A percentile compares a stretch with the other conserved stretches of the same genome.
Evolutionary conservation across 2,888 invertebrate species (phyloP).

Genomic region (Thyatira batis): DNA sequence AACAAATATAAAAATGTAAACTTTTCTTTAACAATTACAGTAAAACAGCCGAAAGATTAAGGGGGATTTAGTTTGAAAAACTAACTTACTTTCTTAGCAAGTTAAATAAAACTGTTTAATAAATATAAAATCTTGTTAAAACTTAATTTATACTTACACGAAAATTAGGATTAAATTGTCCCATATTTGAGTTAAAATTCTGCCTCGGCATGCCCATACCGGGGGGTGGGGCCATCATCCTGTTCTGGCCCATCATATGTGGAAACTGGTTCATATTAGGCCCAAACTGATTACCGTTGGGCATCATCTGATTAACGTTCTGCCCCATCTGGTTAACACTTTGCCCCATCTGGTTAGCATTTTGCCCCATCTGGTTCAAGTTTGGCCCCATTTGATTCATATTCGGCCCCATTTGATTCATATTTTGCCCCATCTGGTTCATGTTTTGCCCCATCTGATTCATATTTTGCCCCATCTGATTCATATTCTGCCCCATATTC

Average conservation of each 20-base stretch:
- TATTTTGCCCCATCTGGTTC: constrained; percentile 41
- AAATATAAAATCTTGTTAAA: background rate
- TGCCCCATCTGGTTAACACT: constrained; percentile 51
- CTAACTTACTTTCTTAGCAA: too few species aligned
- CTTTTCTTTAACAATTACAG: too few species aligned
- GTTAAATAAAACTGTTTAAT: too few species aligned
- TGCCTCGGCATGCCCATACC: constrained; percentile 68
- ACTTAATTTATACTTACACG: constrained; percentile 73
- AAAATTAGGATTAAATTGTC: constrained; percentile 68
- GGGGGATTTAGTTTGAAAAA: too few species aligned
- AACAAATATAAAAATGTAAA: too few species aligned
- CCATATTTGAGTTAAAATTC: constrained; percentile 64
- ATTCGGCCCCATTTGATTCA: constrained; percentile 43
- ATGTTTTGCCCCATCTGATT: constrained; percentile 41
- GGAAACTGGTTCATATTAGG: constrained; percentile 59
- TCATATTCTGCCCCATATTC: constrained; percentile 38
- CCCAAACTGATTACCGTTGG: constrained; percentile 65
- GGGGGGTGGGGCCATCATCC: constrained; percentile 70
- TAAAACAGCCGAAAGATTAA: too few species aligned
- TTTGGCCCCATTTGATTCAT: too few species aligned
- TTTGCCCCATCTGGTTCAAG: constrained; percentile 5
- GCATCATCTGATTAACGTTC: constrained; percentile 41
- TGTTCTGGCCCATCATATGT: constrained; percentile 64
- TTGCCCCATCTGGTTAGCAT: constrained; percentile 32
- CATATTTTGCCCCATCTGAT: constrained; percentile 42